Evolutionary conservation across 2,797 vertebrate species (phyloP).

Genomic region (Rhynchotus rufescens): DNA sequence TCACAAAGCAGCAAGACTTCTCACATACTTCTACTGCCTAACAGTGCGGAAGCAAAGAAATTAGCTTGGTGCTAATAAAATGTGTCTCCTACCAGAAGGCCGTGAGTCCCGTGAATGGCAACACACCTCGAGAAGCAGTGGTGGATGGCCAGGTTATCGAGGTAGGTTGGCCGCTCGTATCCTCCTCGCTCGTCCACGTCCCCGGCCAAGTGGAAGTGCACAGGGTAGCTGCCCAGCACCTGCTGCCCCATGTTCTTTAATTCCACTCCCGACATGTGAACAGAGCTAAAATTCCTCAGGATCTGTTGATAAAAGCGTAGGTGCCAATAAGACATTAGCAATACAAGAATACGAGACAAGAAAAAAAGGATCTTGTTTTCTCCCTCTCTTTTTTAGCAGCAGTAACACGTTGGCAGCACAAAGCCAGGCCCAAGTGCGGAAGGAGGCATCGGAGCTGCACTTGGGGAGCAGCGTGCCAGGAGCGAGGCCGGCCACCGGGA

Average conservation of each 20-base stretch:
- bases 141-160: constrained; percentile 84
- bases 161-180: background rate
- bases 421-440: background rate
- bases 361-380: background rate
- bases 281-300: constrained; percentile 62
- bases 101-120: constrained; percentile 82
- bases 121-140: constrained; percentile 91
- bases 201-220: constrained; percentile 56
- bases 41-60: background rate
- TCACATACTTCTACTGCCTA: background rate
- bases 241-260: constrained; percentile 45
- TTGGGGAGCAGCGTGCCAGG: background rate
- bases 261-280: constrained; percentile 61
- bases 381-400: background rate
- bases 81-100: constrained; percentile 74
- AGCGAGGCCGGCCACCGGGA: background rate
- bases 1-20: background rate
- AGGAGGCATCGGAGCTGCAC: background rate
- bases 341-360: background rate
- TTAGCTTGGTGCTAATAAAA: background rate
- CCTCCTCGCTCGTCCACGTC: constrained; percentile 63
- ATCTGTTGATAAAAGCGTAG: constrained; percentile 61
- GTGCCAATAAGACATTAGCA: background rate
- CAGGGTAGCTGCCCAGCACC: constrained; percentile 48
- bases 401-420: background rate